Conservation (phyloP, 1,140 invertebrate species). For the Heliconius nattereri region DNA sequence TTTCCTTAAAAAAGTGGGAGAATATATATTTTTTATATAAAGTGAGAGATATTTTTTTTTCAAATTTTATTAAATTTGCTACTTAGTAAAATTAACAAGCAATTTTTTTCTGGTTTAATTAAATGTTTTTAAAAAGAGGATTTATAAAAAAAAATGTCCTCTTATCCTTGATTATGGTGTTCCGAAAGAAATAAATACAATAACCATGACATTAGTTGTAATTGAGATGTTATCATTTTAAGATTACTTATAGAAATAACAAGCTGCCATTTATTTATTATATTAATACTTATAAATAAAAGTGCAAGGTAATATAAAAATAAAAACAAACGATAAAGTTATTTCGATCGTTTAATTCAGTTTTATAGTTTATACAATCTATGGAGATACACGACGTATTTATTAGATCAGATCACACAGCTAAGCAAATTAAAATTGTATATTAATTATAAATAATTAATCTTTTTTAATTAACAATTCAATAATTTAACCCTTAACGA, state of each 20-base stretch:
- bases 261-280: neutral
- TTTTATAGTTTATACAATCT: constrained; percentile 78
- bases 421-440: constrained; percentile 74
- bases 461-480: constrained; percentile 66
- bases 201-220: too few relatives aligned
- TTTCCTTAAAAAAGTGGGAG: too few relatives aligned
- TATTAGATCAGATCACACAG: constrained; percentile 80
- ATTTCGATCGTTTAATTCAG: constrained; percentile 75
- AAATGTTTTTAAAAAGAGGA: too few relatives aligned
- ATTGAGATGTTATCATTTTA: too few relatives aligned
- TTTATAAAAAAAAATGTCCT: too few relatives aligned
- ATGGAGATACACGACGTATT: constrained; percentile 71
- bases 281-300: neutral
- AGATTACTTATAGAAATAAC: neutral
- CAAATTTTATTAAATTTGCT: too few relatives aligned
- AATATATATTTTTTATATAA: too few relatives aligned
- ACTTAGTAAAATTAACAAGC: too few relatives aligned
- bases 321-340: constrained; percentile 67
- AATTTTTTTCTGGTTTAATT: too few relatives aligned
- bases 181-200: too few relatives aligned
- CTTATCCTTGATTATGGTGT: too few relatives aligned
- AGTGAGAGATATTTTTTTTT: too few relatives aligned
- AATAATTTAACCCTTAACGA: constrained; percentile 78
- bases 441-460: constrained; percentile 76
- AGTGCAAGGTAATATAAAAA: neutral